Percentiles rank a stretch among this genome's conserved stretches.
phyloP scores from a whole-genome alignment of 2,888 invertebrate species.

The Chorisops tibialis region DNA sequence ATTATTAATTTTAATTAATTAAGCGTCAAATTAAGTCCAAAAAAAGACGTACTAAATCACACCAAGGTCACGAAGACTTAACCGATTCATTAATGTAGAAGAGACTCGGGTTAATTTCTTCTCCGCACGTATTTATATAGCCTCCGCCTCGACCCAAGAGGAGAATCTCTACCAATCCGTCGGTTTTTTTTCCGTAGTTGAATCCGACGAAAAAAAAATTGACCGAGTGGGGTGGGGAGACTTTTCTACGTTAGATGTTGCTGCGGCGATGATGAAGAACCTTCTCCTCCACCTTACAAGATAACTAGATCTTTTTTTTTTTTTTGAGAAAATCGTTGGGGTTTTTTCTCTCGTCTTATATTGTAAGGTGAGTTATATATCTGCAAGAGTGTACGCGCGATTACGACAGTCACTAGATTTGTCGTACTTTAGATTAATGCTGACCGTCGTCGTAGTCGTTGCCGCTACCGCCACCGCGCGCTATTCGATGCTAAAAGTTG shows the following conservation, averaged over 20 bases:
- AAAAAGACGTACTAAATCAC: slow-evolving; percentile 26
- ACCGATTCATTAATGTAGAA: slow-evolving; percentile 54
- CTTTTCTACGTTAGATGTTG: slow-evolving; percentile 20
- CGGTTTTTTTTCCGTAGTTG: slow-evolving; percentile 14
- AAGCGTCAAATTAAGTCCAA: slow-evolving; percentile 1
- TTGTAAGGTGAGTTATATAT: too few relatives aligned
- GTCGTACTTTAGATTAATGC: not conserved
- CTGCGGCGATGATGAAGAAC: slow-evolving; percentile 7
- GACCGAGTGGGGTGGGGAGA: slow-evolving; percentile 19
- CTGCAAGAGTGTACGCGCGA: too few relatives aligned
- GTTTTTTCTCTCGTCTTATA: too few relatives aligned
- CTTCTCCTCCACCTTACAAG: slow-evolving; percentile 8
- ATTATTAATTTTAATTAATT: not conserved
- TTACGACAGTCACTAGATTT: too few relatives aligned
- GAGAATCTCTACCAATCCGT: slow-evolving; percentile 26
- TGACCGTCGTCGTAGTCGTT: not conserved
- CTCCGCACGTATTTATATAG: slow-evolving; percentile 54
- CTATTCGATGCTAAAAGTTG: too few relatives aligned
- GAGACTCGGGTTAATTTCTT: slow-evolving; percentile 53
- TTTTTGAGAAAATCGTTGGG: too few relatives aligned
- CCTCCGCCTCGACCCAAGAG: slow-evolving; percentile 41
- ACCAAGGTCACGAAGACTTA: slow-evolving; percentile 43
- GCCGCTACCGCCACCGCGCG: too few relatives aligned
- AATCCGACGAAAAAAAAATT: not conserved
- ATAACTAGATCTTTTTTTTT: too few relatives aligned